These are phyloP conservation scores for Chrysaora quinquecirrha DNA, from an alignment of 30 jellyfish, hydroid and myxozoan species.

Conservation along the genomic window DNA sequence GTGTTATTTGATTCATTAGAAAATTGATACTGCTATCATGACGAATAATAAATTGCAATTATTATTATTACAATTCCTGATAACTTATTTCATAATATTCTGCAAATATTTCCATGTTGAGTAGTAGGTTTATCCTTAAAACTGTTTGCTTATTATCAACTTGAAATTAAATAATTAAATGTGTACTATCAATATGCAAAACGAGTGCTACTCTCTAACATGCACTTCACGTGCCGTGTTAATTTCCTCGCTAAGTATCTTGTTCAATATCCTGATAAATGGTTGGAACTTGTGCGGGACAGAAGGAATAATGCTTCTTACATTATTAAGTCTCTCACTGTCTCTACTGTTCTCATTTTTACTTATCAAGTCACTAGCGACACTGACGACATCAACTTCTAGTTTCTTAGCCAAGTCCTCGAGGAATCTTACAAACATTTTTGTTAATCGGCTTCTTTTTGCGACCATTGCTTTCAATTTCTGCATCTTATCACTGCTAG, in stretches of 20 bases:
- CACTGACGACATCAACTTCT: conserved; percentile 47
- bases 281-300: conserved; percentile 16
- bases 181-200: too few species aligned
- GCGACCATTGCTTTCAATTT: not conserved
- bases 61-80: too few species aligned
- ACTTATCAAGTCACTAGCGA: conserved; percentile 50
- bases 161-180: too few species aligned
- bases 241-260: conserved; percentile 8
- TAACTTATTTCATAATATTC: too few species aligned
- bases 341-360: conserved; percentile 21
- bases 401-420: conserved; percentile 52
- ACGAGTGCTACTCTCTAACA: not conserved
- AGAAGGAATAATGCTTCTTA: conserved; percentile 31
- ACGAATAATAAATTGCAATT: too few species aligned
- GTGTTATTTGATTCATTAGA: too few species aligned
- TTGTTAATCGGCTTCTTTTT: conserved; percentile 29
- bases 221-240: conserved; percentile 18
- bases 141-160: too few species aligned
- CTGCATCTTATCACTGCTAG: not conserved
- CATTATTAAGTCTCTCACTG: conserved; percentile 1
- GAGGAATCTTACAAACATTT: conserved; percentile 43
- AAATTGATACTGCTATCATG: too few species aligned
- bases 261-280: not conserved
- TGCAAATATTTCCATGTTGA: too few species aligned
- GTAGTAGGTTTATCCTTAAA: too few species aligned